A percentile compares a stretch with the other conserved stretches of the same genome.
phyloP scores from a whole-genome alignment of 2,113 vertebrate genomes.

The Andinoacara biseriatus region DNA sequence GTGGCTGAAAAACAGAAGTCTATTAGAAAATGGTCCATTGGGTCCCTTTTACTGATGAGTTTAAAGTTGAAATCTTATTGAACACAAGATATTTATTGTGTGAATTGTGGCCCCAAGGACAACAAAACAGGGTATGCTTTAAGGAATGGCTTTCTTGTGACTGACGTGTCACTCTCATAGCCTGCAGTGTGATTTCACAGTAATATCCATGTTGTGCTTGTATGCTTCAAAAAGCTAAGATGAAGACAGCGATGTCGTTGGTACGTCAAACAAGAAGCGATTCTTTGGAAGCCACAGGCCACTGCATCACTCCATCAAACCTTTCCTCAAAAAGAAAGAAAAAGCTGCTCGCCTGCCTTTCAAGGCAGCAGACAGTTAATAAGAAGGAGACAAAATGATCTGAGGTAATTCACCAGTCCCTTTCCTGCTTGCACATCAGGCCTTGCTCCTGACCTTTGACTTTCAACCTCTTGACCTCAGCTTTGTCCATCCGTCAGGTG shows the following conservation, averaged over 20 bases:
- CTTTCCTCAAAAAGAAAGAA: not conserved
- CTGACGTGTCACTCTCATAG: too few species aligned
- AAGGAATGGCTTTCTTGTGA: not conserved
- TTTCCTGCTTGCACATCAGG: slow-evolving; percentile 41
- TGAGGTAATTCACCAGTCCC: slow-evolving; percentile 31
- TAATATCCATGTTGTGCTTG: not conserved
- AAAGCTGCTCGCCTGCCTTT: slow-evolving; percentile 28
- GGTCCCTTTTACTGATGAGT: not conserved
- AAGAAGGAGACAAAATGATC: slow-evolving; percentile 31
- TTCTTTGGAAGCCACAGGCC: not conserved
- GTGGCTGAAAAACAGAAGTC: not conserved
- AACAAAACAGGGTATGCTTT: accelerated
- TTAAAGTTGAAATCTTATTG: not conserved
- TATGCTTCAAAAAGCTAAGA: too few species aligned
- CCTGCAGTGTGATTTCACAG: not conserved
- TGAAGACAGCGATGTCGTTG: too few species aligned
- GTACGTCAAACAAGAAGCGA: not conserved
- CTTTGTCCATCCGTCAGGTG: slow-evolving; percentile 71
- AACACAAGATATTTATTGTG: not conserved
- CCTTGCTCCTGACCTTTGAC: slow-evolving; percentile 60
- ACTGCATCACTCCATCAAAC: slow-evolving; percentile 1
- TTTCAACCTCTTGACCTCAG: slow-evolving; percentile 53
- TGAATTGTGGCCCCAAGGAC: accelerated
- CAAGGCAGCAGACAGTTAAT: slow-evolving; percentile 18
- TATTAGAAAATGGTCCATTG: not conserved